Conservation (phyloP, 2,797 vertebrate genomes). For the Ctenochaetus hawaiiensis region DNA sequence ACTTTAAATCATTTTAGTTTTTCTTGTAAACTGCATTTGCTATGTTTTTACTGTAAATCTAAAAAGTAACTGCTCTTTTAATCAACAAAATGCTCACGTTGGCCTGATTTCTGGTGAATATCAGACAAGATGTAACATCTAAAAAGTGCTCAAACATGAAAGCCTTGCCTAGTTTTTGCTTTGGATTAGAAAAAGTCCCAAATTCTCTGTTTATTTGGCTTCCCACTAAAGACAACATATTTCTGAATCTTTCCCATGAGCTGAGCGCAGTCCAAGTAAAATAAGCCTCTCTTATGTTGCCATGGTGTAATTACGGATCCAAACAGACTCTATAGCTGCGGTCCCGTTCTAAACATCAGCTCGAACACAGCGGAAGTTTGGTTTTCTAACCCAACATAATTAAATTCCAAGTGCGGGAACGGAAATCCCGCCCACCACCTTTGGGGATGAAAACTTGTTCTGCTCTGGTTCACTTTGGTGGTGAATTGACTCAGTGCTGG, state of each 20-base stretch:
- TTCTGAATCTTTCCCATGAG: conserved; percentile 76
- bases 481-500: conserved; percentile 40
- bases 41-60: background rate
- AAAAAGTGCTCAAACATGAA: conserved; percentile 34
- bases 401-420: conserved; percentile 71
- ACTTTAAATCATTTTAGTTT: background rate
- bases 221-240: conserved; percentile 68
- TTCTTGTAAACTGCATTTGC: background rate
- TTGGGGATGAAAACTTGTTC: conserved; percentile 43
- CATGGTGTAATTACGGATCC: conserved; percentile 79
- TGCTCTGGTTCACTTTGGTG: conserved; percentile 52
- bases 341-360: conserved; percentile 73
- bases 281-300: conserved; percentile 71
- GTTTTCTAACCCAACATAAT: conserved; percentile 76
- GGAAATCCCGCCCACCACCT: conserved; percentile 53
- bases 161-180: conserved; percentile 19
- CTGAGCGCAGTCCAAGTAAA: conserved; percentile 76
- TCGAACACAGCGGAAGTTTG: conserved; percentile 76
- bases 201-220: conserved; percentile 72
- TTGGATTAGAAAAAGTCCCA: conserved; percentile 38
- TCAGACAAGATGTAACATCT: conserved; percentile 26
- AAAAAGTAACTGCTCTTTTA: background rate
- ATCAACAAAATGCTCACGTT: background rate
- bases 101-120: background rate
- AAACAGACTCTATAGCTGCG: conserved; percentile 70